Base-by-base conservation (phyloP, 2,113 vertebrate genomes). In the Xiphophorus maculatus region DNA sequence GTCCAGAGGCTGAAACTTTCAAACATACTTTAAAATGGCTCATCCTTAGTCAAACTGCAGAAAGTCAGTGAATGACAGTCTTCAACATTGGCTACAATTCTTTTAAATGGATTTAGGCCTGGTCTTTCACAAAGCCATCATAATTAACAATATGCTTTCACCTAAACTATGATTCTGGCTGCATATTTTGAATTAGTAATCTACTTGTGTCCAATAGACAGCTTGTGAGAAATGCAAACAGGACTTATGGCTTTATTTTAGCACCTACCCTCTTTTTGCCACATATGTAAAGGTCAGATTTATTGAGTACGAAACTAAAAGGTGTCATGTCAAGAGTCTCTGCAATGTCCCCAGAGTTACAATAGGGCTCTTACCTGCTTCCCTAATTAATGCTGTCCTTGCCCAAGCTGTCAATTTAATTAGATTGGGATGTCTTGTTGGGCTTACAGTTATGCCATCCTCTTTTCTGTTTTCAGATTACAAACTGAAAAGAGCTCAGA, bases 231-330 rank as follows among this genome's bases (percentile, higher is more conserved):
- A 17, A 51, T 51, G 48, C 48, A 51, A 51, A 51, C 19, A 8
- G 19, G 15, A 8, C 48, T 22, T 54, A 25, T 22, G 22, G 19
- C 7, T 25, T 54, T 54, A 54, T 54, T 54, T 54, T 25, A 54
- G 19, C 48, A 19, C 17, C 19, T 19, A 6, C 7, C 7, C 19
- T 54, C 22, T 54, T 51, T 25, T 54, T 22, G 22, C 48, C 14
- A 54, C 19, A 22, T 54, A 17, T 7, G 19, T 54, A 54, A 54
- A 7, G 48, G 17, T 5, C 48, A 54, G 48, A 22, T 22, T 19
- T 54, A 14, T 54, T 54, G 19, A 22, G 89, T 86, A 2, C 48
- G 25, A 8, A 54, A 54, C 6, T 54, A 22, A 22, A 22, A 54
- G 48, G 6, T 54, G 48, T 54, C 48, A 54, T 54, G 48, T 54